Evolutionary conservation across 1,140 invertebrate genomes (phyloP).

Genomic region (Heliconius melpomene): DNA sequence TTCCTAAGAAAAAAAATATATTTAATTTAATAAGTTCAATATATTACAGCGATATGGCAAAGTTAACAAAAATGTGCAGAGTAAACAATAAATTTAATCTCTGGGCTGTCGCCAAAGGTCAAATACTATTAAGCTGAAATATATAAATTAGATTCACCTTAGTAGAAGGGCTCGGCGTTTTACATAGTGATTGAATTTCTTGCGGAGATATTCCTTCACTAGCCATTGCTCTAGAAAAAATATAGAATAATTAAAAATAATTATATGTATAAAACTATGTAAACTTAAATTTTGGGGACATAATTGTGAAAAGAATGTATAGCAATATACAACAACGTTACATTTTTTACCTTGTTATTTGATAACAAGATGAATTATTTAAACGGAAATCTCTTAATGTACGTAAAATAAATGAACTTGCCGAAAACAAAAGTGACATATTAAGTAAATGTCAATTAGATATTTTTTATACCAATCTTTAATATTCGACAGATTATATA

Average conservation of each 20-base stretch:
- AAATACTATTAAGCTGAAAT: not conserved
- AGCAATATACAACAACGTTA: not conserved
- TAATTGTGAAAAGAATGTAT: too few relatives aligned
- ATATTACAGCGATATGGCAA: not conserved
- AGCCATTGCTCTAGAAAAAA: conserved; percentile 68
- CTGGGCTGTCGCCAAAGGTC: conserved; percentile 7
- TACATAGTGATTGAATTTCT: conserved; percentile 85
- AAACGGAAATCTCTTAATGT: not conserved
- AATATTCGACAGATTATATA: not conserved
- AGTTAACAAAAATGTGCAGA: not conserved
- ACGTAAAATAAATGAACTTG: not conserved
- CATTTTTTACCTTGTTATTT: not conserved
- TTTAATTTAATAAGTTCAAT: not conserved
- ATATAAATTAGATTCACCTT: conserved; percentile 68
- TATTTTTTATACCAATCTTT: too few relatives aligned
- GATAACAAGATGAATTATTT: not conserved
- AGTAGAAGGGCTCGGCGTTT: conserved; percentile 83
- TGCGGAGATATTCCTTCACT: conserved; percentile 82
- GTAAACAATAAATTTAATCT: not conserved
- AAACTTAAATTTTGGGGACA: not conserved
- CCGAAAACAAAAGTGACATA: not conserved
- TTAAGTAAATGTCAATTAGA: not conserved
- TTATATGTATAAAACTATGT: not conserved
- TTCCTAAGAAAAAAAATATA: too few relatives aligned
- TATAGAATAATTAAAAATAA: conserved; percentile 15